These are phyloP conservation scores for Halcyon badia DNA, from an alignment of 2,797 vertebrate genomes.

Conservation along the genomic window DNA sequence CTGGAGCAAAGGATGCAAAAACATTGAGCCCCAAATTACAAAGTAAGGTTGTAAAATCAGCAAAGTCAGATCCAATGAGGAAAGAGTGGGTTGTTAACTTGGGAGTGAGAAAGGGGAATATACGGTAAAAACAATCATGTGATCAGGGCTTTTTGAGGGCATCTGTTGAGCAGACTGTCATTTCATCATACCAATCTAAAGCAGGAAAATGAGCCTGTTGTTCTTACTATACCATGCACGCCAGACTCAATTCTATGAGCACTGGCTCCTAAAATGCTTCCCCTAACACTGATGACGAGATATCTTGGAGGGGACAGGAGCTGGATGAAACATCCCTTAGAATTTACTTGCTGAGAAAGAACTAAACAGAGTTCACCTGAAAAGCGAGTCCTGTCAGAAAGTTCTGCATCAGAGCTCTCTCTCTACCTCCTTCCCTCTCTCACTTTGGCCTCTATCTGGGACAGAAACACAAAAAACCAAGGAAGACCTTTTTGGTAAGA, in stretches of 20 bases:
- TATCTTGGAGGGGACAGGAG: not conserved
- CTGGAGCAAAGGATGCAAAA: not conserved
- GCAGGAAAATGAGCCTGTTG: not conserved
- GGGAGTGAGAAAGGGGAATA: not conserved
- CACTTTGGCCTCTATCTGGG: not conserved
- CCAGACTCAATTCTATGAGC: not conserved
- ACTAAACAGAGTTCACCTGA: not conserved
- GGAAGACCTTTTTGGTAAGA: not conserved
- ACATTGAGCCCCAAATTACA: not conserved
- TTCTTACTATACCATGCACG: not conserved
- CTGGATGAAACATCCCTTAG: not conserved
- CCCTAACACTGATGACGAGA: not conserved
- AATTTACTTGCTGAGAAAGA: not conserved
- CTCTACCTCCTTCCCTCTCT: not conserved
- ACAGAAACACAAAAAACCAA: not conserved
- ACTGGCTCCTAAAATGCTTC: not conserved
- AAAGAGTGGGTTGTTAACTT: not conserved
- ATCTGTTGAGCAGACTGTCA: not conserved
- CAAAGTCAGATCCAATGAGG: not conserved
- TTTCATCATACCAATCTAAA: not conserved
- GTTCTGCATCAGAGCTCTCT: accelerated
- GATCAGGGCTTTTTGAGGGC: not conserved
- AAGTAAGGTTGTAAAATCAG: not conserved
- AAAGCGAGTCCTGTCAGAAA: not conserved
- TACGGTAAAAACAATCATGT: not conserved